Base-by-base conservation (phyloP, 2,888 invertebrate genomes). In the Caenorhabditis virilis region DNA sequence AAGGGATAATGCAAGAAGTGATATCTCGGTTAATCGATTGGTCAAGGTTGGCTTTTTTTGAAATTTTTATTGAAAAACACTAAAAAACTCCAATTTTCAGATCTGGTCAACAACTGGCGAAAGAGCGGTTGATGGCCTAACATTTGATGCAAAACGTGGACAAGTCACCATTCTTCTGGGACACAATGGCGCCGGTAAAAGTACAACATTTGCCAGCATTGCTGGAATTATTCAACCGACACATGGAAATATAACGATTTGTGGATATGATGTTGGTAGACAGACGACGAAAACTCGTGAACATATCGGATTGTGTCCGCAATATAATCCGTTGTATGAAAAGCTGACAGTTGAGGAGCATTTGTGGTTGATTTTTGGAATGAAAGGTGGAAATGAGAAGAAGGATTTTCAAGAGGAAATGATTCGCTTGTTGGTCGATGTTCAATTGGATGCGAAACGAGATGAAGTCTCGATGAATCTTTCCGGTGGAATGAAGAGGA, bases 171-270 rank as follows among this genome's bases (percentile, higher is more conserved):
- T 81, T n/a, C 69, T 82, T 11, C 75, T 82, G n/a, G 82, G 82
- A 27, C 82, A 82, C 49, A 82, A 82, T 55, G 82, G 82, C 25
- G 81, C 81, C 35, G 79, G 79, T 38, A 78, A 78, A 50, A 69
- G 69, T 59, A 78, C 78, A 33, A 76, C 76, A 0, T 76, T 76
- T 50, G 57, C 72, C 9, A 68, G 72, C 49, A 68, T 76, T 16
- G 70, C 60, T 25, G 82, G 82, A 43, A 57, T 79, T 11, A 74
- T 78, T 20, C 39, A 63, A 16, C 73, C 77, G 5, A 72, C 80
- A 1, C 39, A 63, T 16, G 73, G 73, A 52, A 22, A 35, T 27
- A 45, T 27, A 27, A 7, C 50, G 5, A 78, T 79, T 30, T 78
- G 78, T 42, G 66, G 69, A 16, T 43, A 74, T 39, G 69, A 73